A percentile compares a stretch with the other conserved stretches of the same genome.
These are phyloP conservation scores for Enteromius anoplus DNA, from an alignment of 2,797 vertebrate species.

Conservation along the genomic window DNA sequence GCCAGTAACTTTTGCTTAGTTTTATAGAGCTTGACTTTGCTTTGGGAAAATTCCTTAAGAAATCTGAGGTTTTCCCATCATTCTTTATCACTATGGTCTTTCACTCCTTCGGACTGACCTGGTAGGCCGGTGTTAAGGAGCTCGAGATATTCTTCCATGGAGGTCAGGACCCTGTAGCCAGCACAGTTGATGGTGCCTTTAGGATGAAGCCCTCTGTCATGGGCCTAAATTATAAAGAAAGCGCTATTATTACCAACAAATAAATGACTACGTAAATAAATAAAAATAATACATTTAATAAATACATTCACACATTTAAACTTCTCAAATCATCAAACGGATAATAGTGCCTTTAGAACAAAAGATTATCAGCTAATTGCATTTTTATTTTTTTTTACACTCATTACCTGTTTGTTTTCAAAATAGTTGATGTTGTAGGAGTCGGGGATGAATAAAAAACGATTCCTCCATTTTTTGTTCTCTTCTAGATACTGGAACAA, in stretches of 20 bases:
- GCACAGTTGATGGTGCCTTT: slow-evolving; percentile 87
- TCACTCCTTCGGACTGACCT: slow-evolving; percentile 70
- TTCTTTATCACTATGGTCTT: background rate
- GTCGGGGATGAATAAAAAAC: slow-evolving; percentile 87
- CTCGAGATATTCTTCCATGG: slow-evolving; percentile 89
- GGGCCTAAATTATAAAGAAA: slow-evolving; percentile 73
- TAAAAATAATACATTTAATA: background rate
- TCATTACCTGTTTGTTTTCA: slow-evolving; percentile 85
- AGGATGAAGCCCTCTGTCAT: slow-evolving; percentile 82
- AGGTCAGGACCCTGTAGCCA: slow-evolving; percentile 89
- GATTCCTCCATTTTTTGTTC: slow-evolving; percentile 93
- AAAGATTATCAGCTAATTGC: background rate
- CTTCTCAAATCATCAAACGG: background rate
- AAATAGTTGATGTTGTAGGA: slow-evolving; percentile 87
- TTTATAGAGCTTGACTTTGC: background rate
- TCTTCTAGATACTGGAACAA: slow-evolving; percentile 93
- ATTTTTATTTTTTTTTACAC: background rate
- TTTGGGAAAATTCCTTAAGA: background rate
- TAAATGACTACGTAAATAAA: background rate
- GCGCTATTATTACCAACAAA: background rate
- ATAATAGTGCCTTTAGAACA: background rate
- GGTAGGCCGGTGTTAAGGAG: slow-evolving; percentile 85
- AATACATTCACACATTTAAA: background rate
- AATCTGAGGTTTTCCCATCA: background rate
- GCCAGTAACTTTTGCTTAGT: background rate